Evolutionary conservation across 1,140 invertebrate species (phyloP), one percentile per base, ranked within the genome.

Genomic region (Panulirus ornatus): DNA sequence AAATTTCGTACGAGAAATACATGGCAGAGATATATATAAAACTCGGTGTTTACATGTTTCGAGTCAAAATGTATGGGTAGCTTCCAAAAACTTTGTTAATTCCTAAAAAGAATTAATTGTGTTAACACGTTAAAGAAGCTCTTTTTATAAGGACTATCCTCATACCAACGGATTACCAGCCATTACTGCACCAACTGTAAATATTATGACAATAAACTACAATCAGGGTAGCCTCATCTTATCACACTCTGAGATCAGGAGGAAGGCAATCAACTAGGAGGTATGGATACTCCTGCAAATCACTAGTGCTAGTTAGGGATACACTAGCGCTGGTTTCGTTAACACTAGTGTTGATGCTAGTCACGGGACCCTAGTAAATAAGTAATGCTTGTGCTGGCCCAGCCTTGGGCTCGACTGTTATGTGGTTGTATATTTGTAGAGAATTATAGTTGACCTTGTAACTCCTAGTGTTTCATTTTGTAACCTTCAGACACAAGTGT

Each of bases 271-370:
- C 19, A 19, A 22, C 19, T 22, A 5, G 3, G 0, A 58, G 19
- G 54, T 19, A 22, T 16, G 16, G 16, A 19, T 22, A 11, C 0
- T 58, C 54, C n/a, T 19, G 1, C 0, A 22, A 58, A n/a, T n/a
- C n/a, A n/a, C n/a, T n/a, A n/a, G n/a, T n/a, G 5, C 54, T 58
- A 58, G 54, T 58, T 58, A 1, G 54, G 44, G 54, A 22, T 5
- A 58, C 54, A 58, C 54, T 58, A 58, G 54, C n/a, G n/a, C 54
- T 58, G 54, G n/a, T 58, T n/a, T n/a, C n/a, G n/a, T n/a, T n/a
- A 22, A 58, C 54, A 58, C 54, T 58, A 58, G 54, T 58, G n/a
- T 22, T 58, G 54, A 58, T 58, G 54, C 54, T 58, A 58, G 54
- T 58, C 54, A 58, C 8, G 16, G 8, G 44, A 47, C 8, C 0